Base-by-base conservation (phyloP, 2,113 vertebrate genomes). In the Turnix velox region DNA sequence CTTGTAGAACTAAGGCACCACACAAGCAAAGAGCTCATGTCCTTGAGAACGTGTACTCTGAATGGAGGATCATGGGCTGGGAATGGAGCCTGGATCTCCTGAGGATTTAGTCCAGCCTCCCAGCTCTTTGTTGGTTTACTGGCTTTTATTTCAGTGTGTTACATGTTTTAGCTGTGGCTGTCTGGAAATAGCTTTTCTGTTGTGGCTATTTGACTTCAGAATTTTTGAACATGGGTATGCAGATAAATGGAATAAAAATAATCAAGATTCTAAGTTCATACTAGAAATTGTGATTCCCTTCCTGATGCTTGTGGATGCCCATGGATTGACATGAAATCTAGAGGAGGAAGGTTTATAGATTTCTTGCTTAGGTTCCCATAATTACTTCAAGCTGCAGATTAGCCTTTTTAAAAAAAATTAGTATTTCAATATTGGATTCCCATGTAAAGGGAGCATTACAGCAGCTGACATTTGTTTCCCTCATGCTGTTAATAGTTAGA, bases 161-260 rank as follows among this genome's bases (percentile, higher is more conserved):
- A 7, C 0, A 4, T 63, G 17, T 78, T 67, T 87, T 77, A 83
- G 66, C 31, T 68, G 35, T 22, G 84, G 66, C 25, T 73, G 10
- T 76, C 57, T 90, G 40, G 37, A 79, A 76, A 51, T 35, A 66
- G 42, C 48, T 88, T 13, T 48, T 74, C 18, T 23, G 33, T 48
- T 45, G 35, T 55, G 51, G 58, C 71, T 92, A 6, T 87, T 84
- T 40, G 72, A 20, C 79, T 65, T 65, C 42, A 63, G 58, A 58
- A 58, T 77, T 85, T 88, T 82, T 59, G 39, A 79, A 27, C 61
- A n/a, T 52, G 18, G 18, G 18, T 65, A 14, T 81, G 37, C 40
- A 68, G 72, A 42, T 84, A 81, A 76, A 55, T 51, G 46, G 52
- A 76, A 66, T 59, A 45, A 78, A 90, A 87, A 89, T 65, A 66